phyloP scores from a whole-genome alignment of 1,140 invertebrate genomes.

The Lamellibrachia luymesi region DNA sequence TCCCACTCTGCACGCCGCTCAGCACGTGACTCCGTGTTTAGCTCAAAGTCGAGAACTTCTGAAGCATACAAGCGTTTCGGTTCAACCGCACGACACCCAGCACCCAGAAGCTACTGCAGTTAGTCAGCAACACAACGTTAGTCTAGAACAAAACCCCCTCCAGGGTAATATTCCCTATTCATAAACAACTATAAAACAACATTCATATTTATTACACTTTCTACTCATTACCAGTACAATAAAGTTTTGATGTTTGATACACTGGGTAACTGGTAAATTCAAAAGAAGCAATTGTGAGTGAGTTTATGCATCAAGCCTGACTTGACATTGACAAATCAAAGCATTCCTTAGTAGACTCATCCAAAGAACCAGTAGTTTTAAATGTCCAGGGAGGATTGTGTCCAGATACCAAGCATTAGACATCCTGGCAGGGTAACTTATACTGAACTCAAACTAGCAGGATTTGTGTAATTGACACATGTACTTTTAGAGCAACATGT shows the following conservation, averaged over 20 bases:
- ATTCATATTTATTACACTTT: neutral
- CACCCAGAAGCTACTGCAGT: neutral
- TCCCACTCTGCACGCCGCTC: conserved; percentile 58
- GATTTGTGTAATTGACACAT: too few relatives aligned
- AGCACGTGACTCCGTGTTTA: conserved; percentile 59
- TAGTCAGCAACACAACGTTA: too few relatives aligned
- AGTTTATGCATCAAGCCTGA: too few relatives aligned
- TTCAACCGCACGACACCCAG: neutral
- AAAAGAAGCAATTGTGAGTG: too few relatives aligned
- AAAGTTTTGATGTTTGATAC: neutral
- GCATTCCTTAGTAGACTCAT: too few relatives aligned
- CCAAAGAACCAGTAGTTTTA: too few relatives aligned
- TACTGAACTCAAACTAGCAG: too few relatives aligned
- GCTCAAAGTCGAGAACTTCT: conserved; percentile 54
- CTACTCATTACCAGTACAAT: neutral
- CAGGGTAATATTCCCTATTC: neutral
- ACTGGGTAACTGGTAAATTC: neutral
- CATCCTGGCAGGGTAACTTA: too few relatives aligned
- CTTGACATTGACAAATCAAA: too few relatives aligned
- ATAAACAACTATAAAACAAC: neutral
- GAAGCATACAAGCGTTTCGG: conserved; percentile 11
- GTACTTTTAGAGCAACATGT: too few relatives aligned
- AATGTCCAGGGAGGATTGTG: too few relatives aligned
- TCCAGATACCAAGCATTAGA: too few relatives aligned
- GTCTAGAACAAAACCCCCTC: neutral